These are phyloP conservation scores for Clitarchus hookeri DNA, from an alignment of 2,888 invertebrate species.

Conservation along the genomic window DNA sequence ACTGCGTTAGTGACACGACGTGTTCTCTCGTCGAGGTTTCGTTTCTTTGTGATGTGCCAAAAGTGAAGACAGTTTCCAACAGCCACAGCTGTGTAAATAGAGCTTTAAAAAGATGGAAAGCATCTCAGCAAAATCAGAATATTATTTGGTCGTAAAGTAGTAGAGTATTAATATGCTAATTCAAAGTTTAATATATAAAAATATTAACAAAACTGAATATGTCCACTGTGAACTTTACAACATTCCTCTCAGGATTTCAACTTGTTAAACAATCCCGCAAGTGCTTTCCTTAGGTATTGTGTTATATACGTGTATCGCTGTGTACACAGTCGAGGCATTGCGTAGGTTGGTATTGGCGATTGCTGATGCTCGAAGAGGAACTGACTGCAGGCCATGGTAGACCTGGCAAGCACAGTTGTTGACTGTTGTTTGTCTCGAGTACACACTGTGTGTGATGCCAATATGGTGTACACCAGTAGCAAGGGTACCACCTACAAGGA, in stretches of 20 bases:
- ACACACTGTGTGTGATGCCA: too few relatives aligned
- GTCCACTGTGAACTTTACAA: neutral
- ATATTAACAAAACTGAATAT: neutral
- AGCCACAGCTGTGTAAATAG: conserved; percentile 7
- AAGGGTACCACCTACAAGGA: too few relatives aligned
- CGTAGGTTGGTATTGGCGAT: neutral
- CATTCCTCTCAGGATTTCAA: neutral
- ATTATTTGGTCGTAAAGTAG: neutral
- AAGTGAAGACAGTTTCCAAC: conserved; percentile 15
- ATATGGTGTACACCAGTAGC: too few relatives aligned
- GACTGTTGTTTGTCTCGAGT: too few relatives aligned
- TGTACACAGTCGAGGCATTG: neutral
- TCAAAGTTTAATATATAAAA: neutral
- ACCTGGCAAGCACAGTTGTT: too few relatives aligned
- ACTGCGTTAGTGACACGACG: neutral
- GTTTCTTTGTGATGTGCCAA: conserved; percentile 32
- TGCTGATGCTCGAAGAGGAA: neutral
- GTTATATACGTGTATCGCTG: neutral
- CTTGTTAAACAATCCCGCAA: neutral
- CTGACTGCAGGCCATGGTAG: too few relatives aligned
- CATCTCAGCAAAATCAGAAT: neutral
- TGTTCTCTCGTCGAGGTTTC: neutral
- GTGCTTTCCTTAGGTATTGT: neutral
- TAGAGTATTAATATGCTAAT: neutral
- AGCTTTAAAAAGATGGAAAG: neutral